These are phyloP conservation scores for Cephalopterus ornatus DNA, from an alignment of 2,113 vertebrate genomes.

Conservation along the genomic window DNA sequence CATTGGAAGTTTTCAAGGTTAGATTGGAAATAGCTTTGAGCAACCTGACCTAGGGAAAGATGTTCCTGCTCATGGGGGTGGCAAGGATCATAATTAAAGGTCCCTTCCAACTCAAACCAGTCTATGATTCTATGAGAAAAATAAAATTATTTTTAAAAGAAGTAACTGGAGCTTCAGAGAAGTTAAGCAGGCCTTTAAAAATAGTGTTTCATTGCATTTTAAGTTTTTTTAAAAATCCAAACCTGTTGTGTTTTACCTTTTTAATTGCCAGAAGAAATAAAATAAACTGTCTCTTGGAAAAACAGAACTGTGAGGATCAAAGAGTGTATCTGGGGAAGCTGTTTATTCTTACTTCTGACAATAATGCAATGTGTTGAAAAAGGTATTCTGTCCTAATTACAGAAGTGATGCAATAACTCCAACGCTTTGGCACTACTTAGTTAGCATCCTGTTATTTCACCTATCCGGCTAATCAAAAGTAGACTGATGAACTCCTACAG, in stretches of 20 bases:
- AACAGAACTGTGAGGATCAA: background rate
- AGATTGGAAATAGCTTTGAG: background rate
- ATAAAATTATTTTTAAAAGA: background rate
- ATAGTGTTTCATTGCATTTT: background rate
- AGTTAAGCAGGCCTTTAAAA: background rate
- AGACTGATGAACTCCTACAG: background rate
- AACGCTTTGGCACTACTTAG: background rate
- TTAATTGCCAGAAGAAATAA: background rate
- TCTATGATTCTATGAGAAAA: background rate
- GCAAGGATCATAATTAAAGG: background rate
- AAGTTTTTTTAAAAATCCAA: background rate
- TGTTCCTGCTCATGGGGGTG: accelerated
- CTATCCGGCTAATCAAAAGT: background rate
- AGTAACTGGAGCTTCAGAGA: background rate
- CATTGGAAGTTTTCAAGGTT: background rate
- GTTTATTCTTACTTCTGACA: background rate
- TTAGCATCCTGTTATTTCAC: background rate
- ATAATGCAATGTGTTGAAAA: background rate
- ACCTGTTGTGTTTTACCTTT: background rate
- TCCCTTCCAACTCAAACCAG: background rate
- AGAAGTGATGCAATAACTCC: background rate
- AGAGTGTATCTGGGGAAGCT: background rate
- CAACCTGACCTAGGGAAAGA: background rate
- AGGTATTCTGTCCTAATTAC: background rate
- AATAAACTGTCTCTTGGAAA: background rate